phyloP scores from a whole-genome alignment of 2,888 invertebrate genomes.

The Listrodromus nycthemerus region DNA sequence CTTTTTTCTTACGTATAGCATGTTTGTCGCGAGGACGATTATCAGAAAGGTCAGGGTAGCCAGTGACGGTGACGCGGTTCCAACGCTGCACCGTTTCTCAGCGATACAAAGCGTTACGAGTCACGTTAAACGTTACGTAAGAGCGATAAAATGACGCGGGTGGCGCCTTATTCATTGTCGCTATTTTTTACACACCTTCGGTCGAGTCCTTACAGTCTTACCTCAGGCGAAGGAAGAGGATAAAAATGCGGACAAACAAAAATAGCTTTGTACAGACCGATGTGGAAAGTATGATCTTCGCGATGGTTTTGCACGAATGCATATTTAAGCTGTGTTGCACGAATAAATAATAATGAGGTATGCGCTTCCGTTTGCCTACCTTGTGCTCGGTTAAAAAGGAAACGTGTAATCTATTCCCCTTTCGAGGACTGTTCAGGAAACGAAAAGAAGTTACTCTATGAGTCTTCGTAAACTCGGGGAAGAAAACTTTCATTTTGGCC shows the following conservation, averaged over 20 bases:
- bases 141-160: not conserved
- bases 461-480: too few species aligned
- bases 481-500: too few species aligned
- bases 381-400: too few species aligned
- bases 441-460: too few species aligned
- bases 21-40: slow-evolving; percentile 35
- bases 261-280: too few species aligned
- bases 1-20: slow-evolving; percentile 30
- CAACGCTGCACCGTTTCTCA: not conserved
- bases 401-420: too few species aligned
- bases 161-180: not conserved
- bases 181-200: not conserved
- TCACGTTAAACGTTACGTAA: not conserved
- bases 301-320: too few species aligned
- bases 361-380: too few species aligned
- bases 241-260: not conserved
- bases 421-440: too few species aligned
- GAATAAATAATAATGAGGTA: too few species aligned
- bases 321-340: too few species aligned
- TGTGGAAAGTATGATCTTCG: too few species aligned
- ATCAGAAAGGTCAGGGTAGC: slow-evolving; percentile 49
- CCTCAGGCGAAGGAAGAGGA: not conserved
- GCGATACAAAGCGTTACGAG: slow-evolving; percentile 1
- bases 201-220: not conserved
- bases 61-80: slow-evolving; percentile 37